phyloP scores from a whole-genome alignment of 2,113 vertebrate genomes.

The Prietella phreatophila region DNA sequence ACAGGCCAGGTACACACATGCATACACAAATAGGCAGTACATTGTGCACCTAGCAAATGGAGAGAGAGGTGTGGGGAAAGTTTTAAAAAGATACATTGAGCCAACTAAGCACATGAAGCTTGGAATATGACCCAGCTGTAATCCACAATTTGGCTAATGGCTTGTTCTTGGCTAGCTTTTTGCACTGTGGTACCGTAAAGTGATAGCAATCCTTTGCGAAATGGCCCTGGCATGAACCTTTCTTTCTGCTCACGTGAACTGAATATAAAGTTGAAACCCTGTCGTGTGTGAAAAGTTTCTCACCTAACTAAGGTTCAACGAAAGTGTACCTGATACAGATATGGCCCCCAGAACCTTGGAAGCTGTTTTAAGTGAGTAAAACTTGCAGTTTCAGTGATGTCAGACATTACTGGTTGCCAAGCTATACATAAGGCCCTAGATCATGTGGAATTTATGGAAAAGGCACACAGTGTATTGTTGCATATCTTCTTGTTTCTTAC shows the following conservation, averaged over 20 bases:
- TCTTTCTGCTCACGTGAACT: not conserved
- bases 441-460: not conserved
- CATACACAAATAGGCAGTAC: not conserved
- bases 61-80: not conserved
- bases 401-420: not conserved
- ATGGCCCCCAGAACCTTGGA: not conserved
- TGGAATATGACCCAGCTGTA: not conserved
- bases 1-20: slow-evolving; percentile 63
- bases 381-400: not conserved
- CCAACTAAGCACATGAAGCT: not conserved
- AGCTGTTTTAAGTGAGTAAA: not conserved
- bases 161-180: not conserved
- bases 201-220: not conserved
- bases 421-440: not conserved
- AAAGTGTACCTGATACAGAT: not conserved
- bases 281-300: not conserved
- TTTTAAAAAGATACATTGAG: not conserved
- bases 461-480: not conserved
- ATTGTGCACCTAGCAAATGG: not conserved
- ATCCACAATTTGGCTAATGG: not conserved
- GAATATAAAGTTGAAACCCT: not conserved
- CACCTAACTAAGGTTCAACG: not conserved
- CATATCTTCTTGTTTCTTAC: not conserved
- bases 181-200: not conserved
- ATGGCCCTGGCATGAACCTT: not conserved